Percentiles rank a stretch among this genome's conserved stretches.
Conservation (phyloP, 2,113 vertebrate genomes). For the Callospermophilus lateralis region DNA sequence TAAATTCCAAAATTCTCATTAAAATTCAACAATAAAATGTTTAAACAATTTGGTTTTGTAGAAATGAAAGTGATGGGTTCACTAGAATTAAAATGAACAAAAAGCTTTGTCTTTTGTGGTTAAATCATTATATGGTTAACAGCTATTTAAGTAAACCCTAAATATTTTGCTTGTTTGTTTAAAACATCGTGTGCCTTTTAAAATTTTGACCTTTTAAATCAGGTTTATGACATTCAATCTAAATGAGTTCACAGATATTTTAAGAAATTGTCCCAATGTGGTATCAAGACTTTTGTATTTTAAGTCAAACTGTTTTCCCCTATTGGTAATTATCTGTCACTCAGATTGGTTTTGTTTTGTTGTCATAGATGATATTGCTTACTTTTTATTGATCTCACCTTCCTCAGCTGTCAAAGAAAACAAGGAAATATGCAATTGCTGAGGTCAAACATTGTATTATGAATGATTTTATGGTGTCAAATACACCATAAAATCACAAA, state of each 20-base stretch:
- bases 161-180: background rate
- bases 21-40: background rate
- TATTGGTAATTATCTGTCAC: background rate
- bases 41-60: background rate
- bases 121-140: background rate
- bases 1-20: background rate
- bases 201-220: background rate
- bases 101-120: background rate
- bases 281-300: background rate
- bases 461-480: background rate
- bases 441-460: background rate
- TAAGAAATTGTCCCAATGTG: background rate
- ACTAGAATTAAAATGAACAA: background rate
- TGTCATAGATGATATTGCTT: background rate
- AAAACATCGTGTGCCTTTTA: background rate
- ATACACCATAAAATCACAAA: background rate
- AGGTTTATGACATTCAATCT: background rate
- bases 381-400: constrained; percentile 16
- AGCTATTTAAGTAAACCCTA: background rate
- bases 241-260: background rate
- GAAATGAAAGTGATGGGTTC: background rate
- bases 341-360: background rate
- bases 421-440: background rate
- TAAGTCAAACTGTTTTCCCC: background rate
- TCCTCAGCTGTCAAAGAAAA: constrained; percentile 20